Evolutionary conservation across 2,888 invertebrate species (phyloP).

Genomic region (Celastrina argiolus): DNA sequence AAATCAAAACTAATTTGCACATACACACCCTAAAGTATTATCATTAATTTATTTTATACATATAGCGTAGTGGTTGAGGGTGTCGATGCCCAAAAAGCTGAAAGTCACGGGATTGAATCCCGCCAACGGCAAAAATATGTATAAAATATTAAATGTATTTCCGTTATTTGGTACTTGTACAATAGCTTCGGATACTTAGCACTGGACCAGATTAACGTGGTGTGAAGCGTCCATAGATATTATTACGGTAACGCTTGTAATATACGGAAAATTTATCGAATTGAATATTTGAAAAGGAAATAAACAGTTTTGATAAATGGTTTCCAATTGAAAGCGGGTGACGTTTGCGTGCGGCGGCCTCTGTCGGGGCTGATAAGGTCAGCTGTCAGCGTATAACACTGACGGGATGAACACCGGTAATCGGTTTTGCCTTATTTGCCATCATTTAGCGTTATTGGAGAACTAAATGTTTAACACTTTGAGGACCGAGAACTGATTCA

Average conservation of each 20-base stretch:
- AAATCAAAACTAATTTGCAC: too few species aligned
- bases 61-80: too few species aligned
- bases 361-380: constrained; percentile 37
- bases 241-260: neutral
- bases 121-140: too few species aligned
- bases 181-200: too few species aligned
- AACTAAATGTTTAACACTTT: neutral
- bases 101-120: too few species aligned
- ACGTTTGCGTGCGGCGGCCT: constrained; percentile 32
- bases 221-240: neutral
- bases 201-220: too few species aligned
- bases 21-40: too few species aligned
- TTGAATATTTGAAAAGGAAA: constrained; percentile 29
- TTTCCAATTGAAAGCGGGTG: constrained; percentile 22
- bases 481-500: neutral
- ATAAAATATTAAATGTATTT: too few species aligned
- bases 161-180: too few species aligned
- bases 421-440: constrained; percentile 21
- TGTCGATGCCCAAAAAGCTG: too few species aligned
- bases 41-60: too few species aligned
- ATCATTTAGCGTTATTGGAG: constrained; percentile 4
- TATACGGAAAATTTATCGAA: constrained; percentile 6
- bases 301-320: constrained; percentile 29
- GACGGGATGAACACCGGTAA: constrained; percentile 24
- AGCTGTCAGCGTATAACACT: constrained; percentile 33